Conservation (phyloP, 2,888 invertebrate species). For the Mallateleia sp. region DNA sequence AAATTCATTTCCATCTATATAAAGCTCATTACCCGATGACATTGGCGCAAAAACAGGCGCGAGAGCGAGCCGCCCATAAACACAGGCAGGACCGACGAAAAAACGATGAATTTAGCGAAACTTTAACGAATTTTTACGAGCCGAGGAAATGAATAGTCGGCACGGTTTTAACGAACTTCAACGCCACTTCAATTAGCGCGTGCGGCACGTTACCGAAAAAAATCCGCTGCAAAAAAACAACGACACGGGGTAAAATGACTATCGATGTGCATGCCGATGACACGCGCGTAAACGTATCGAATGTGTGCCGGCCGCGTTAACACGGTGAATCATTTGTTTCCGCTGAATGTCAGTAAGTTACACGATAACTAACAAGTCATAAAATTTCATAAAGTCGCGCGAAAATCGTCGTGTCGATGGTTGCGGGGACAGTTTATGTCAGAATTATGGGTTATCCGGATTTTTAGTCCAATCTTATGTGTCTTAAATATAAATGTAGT, state of each 20-base stretch:
- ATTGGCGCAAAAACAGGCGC: background rate
- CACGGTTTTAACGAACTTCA: constrained; percentile 47
- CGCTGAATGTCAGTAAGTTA: constrained; percentile 24
- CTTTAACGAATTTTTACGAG: constrained; percentile 45
- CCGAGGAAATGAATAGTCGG: constrained; percentile 20
- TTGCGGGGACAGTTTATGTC: background rate
- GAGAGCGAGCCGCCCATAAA: background rate
- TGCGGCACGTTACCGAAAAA: constrained; percentile 27
- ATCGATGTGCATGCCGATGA: constrained; percentile 25
- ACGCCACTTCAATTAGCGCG: constrained; percentile 53
- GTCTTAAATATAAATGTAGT: no score
- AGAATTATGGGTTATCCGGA: no score
- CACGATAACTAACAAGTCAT: constrained; percentile 36
- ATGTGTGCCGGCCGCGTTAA: constrained; percentile 11
- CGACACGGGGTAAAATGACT: background rate
- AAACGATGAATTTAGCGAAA: constrained; percentile 39
- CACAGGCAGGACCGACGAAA: constrained; percentile 1
- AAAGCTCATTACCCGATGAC: constrained; percentile 17
- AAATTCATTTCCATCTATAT: constrained; percentile 11
- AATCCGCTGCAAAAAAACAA: constrained; percentile 25
- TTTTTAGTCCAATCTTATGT: no score
- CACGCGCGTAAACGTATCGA: constrained; percentile 26
- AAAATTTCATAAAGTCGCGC: constrained; percentile 18
- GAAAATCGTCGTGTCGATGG: constrained; percentile 1
- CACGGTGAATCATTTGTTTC: constrained; percentile 15